phyloP scores from a whole-genome alignment of 2,888 invertebrate genomes.

The Biston betularia region DNA sequence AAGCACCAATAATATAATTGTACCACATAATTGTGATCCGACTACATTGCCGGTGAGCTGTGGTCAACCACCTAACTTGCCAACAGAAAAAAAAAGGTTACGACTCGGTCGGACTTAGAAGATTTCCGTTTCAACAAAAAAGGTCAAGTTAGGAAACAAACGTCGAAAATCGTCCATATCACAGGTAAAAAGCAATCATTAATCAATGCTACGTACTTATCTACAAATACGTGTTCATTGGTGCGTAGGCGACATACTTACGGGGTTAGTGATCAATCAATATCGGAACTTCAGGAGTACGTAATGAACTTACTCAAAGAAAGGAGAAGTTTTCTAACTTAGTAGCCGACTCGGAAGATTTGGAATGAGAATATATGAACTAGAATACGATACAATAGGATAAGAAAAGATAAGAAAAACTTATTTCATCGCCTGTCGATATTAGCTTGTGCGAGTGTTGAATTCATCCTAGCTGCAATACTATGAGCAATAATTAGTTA shows the following conservation, averaged over 20 bases:
- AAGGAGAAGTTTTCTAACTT: constrained; percentile 22
- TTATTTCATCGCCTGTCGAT: constrained; percentile 6
- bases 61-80: no score
- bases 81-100: no score
- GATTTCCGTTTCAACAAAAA: no score
- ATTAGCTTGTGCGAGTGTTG: neutral
- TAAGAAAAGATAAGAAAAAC: neutral
- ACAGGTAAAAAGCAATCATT: constrained; percentile 10
- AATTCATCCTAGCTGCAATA: neutral
- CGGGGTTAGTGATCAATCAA: constrained; percentile 39
- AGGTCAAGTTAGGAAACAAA: neutral
- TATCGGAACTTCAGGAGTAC: constrained; percentile 28
- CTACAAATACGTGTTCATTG: constrained; percentile 11
- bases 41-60: no score
- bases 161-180: neutral
- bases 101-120: no score
- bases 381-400: constrained; percentile 5
- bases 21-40: no score
- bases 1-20: no score
- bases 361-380: constrained; percentile 2
- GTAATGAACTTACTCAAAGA: constrained; percentile 21
- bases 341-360: constrained; percentile 1
- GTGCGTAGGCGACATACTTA: constrained; percentile 27
- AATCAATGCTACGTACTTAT: constrained; percentile 13
- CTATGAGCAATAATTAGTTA: neutral